Percentiles rank a stretch among this genome's conserved stretches.
Conservation (phyloP, 1,140 invertebrate genomes). For the Polyergus mexicanus region DNA sequence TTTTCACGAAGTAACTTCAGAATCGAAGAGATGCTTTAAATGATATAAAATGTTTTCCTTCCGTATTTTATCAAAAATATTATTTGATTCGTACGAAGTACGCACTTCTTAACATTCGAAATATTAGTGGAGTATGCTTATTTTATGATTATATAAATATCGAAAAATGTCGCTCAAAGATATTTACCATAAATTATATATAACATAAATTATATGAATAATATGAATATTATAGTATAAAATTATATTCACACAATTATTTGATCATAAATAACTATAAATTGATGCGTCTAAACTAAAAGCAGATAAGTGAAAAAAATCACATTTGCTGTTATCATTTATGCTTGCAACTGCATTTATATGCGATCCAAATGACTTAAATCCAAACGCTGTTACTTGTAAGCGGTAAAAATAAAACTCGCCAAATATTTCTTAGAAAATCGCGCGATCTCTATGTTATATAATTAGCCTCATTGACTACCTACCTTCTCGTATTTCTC, state of each 20-base stretch:
- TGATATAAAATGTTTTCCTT: background rate
- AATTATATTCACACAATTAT: background rate
- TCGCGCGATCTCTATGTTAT: background rate
- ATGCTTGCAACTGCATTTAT: background rate
- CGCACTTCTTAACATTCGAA: too few species aligned
- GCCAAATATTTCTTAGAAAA: background rate
- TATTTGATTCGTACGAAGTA: too few species aligned
- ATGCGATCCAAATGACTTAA: background rate
- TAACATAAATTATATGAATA: background rate
- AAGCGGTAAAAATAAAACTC: slow-evolving; percentile 12
- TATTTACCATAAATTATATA: background rate
- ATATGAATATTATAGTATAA: background rate
- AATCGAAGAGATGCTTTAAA: too few species aligned
- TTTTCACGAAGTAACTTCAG: background rate
- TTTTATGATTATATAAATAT: too few species aligned
- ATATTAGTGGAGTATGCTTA: too few species aligned
- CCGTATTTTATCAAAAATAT: background rate
- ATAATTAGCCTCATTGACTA: slow-evolving; percentile 19
- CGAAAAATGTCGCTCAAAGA: background rate
- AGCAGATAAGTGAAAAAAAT: background rate
- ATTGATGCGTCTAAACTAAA: background rate
- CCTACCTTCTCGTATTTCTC: slow-evolving; percentile 2
- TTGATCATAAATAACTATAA: background rate
- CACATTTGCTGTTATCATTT: background rate
- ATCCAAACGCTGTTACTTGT: background rate